Conservation (phyloP, 1,140 invertebrate species). For the Nasonia vitripennis region DNA sequence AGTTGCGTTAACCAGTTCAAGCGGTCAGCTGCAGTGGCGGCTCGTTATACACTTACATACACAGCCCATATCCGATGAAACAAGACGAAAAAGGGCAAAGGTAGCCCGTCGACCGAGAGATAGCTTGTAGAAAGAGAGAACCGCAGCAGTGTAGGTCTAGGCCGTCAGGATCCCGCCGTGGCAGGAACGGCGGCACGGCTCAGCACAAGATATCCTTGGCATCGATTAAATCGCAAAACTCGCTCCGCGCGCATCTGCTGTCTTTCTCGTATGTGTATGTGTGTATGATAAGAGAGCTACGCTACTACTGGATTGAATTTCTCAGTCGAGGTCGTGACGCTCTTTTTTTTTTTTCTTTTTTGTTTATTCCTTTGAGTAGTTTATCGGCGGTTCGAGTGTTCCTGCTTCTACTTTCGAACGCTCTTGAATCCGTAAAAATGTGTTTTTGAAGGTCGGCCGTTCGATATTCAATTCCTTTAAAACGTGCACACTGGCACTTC, state of each 20-base stretch:
- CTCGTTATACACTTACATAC: not conserved
- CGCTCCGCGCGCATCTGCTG: not conserved
- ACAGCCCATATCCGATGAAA: not conserved
- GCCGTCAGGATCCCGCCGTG: slow-evolving; percentile 54
- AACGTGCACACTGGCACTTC: too few species aligned
- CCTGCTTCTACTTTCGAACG: not conserved
- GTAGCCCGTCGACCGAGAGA: slow-evolving; percentile 25
- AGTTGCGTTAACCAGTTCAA: not conserved
- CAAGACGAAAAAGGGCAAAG: too few species aligned
- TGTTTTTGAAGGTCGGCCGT: too few species aligned
- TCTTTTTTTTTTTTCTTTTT: too few species aligned
- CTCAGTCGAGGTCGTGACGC: not conserved
- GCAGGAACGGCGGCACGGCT: slow-evolving; percentile 55
- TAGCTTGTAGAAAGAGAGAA: slow-evolving; percentile 47
- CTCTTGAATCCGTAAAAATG: too few species aligned
- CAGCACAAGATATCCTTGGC: slow-evolving; percentile 61
- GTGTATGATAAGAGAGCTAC: not conserved
- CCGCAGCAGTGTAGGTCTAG: slow-evolving; percentile 56
- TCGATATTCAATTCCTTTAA: too few species aligned
- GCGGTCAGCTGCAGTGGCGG: not conserved
- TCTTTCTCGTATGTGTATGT: not conserved
- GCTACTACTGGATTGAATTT: not conserved
- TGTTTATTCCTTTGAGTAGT: not conserved
- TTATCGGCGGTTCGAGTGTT: not conserved
- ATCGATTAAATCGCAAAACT: slow-evolving; percentile 53